Evolutionary conservation across 2,113 vertebrate species (phyloP).

Genomic region (Psophia crepitans): DNA sequence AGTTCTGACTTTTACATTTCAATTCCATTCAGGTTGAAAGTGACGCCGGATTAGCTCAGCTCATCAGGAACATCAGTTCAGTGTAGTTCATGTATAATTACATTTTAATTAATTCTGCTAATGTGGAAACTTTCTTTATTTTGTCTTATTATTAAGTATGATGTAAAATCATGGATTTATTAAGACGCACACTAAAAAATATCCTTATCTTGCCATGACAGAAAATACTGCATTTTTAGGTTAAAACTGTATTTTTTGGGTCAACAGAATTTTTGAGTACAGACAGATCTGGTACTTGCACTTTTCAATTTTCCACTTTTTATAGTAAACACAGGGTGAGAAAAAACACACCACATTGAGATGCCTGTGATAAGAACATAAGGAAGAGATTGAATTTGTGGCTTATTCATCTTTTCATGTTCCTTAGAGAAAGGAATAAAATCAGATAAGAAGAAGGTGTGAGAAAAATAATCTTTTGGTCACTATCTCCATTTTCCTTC

Average conservation of each 20-base stretch:
- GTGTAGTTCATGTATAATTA: slow-evolving; percentile 8
- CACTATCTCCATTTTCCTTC: not conserved
- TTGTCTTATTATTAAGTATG: not conserved
- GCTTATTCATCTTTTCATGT: not conserved
- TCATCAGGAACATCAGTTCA: slow-evolving; percentile 10
- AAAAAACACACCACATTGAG: not conserved
- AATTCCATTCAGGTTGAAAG: not conserved
- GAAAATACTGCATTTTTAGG: not conserved
- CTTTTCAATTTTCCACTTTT: not conserved
- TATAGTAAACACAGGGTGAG: not conserved
- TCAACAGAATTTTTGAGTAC: not conserved
- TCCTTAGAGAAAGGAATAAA: slow-evolving; percentile 1
- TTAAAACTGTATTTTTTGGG: not conserved
- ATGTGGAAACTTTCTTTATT: not conserved
- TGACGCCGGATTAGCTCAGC: not conserved
- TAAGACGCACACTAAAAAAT: not conserved
- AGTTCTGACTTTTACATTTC: not conserved
- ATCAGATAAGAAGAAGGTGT: not conserved
- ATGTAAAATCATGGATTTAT: not conserved
- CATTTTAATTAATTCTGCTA: slow-evolving; percentile 1
- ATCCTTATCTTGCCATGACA: not conserved
- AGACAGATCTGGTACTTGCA: not conserved
- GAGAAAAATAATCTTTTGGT: not conserved
- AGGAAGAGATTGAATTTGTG: not conserved
- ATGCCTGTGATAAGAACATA: not conserved